These are phyloP conservation scores for Xenentodon cancila DNA, from an alignment of 2,797 vertebrate species.

Conservation along the genomic window DNA sequence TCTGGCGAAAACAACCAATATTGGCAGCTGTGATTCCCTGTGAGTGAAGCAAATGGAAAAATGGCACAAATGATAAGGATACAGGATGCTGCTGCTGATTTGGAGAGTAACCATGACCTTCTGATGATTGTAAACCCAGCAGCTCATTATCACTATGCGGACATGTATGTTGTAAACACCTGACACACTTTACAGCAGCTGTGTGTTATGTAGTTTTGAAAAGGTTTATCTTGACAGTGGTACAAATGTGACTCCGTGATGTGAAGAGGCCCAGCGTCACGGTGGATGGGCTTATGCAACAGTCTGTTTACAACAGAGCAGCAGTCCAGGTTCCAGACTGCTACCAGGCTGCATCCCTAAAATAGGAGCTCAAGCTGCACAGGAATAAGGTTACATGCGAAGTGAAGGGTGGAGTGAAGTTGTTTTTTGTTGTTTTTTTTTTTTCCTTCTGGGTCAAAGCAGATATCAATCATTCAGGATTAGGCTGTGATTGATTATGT, in stretches of 20 bases:
- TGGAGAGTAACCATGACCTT: too few species aligned
- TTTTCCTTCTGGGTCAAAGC: too few species aligned
- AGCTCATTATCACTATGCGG: slow-evolving; percentile 15
- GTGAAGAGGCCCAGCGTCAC: not conserved
- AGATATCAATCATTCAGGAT: too few species aligned
- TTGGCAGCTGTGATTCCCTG: too few species aligned
- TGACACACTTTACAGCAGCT: slow-evolving; percentile 15
- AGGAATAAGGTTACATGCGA: not conserved
- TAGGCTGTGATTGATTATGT: too few species aligned
- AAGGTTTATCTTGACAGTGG: not conserved
- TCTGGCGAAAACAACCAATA: slow-evolving; percentile 6
- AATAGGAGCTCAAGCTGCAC: not conserved
- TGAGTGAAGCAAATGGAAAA: too few species aligned
- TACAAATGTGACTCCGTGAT: not conserved
- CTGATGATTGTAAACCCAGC: too few species aligned
- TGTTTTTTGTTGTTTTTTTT: too few species aligned
- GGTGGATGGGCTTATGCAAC: not conserved
- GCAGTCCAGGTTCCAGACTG: not conserved
- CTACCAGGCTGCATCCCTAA: not conserved
- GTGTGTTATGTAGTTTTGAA: slow-evolving; percentile 1
- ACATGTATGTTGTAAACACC: slow-evolving; percentile 9
- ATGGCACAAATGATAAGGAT: too few species aligned
- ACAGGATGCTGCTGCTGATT: too few species aligned
- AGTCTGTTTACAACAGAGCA: slow-evolving; percentile 7
- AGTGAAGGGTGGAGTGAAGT: too few species aligned